Evolutionary conservation across 2,888 invertebrate genomes (phyloP).

Genomic region (Platerodrilus igneus): DNA sequence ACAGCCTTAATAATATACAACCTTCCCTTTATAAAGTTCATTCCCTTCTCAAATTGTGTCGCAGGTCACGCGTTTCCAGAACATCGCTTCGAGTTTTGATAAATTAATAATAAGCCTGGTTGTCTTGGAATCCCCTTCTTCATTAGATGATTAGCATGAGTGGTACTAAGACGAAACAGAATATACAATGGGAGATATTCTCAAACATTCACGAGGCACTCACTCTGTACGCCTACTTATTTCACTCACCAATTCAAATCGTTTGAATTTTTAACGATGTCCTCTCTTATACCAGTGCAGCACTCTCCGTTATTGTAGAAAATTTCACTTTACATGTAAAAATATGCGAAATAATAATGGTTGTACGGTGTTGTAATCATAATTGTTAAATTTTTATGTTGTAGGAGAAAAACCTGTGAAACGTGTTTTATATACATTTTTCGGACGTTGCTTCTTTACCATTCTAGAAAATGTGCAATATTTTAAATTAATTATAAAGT

Average conservation of each 20-base stretch:
- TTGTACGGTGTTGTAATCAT: constrained; percentile 6
- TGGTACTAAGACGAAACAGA: constrained; percentile 21
- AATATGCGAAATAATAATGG: constrained; percentile 5
- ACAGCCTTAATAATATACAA: constrained; percentile 6
- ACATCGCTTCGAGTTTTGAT: constrained; percentile 24
- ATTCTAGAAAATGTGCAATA: too few species aligned
- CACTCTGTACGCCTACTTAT: neutral
- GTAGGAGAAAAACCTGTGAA: neutral
- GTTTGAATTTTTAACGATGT: constrained; percentile 14
- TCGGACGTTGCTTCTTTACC: constrained; percentile 4
- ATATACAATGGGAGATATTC: constrained; percentile 18
- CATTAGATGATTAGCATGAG: constrained; percentile 20
- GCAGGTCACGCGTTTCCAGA: constrained; percentile 22
- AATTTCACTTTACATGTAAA: constrained; percentile 3
- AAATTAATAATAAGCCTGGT: constrained; percentile 24
- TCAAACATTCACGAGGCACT: constrained; percentile 5
- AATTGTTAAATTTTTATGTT: neutral
- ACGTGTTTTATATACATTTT: constrained; percentile 1
- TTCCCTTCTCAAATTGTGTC: constrained; percentile 16
- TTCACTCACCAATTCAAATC: constrained; percentile 16
- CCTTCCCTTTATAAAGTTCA: neutral
- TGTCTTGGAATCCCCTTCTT: constrained; percentile 20
- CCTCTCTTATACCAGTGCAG: neutral
- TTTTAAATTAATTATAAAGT: too few species aligned
- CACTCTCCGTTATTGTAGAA: constrained; percentile 1